A percentile compares a stretch with the other conserved stretches of the same genome.
These are phyloP conservation scores for Leuciscus idus DNA, from an alignment of 2,113 vertebrate genomes.

Conservation along the genomic window DNA sequence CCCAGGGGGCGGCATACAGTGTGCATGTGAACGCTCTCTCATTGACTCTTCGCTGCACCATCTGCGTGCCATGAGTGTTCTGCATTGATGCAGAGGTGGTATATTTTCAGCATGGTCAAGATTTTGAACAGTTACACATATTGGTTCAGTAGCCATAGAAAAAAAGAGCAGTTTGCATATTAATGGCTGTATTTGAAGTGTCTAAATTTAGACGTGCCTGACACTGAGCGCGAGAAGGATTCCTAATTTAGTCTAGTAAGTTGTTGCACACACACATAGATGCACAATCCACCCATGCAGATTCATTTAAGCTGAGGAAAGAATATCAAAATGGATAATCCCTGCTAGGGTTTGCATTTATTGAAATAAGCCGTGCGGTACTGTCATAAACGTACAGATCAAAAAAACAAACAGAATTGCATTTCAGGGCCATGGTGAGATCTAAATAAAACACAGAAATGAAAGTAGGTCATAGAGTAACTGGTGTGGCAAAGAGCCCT, in stretches of 20 bases:
- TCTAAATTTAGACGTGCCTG: constrained; percentile 33
- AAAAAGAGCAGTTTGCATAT: constrained; percentile 27
- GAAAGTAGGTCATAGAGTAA: constrained; percentile 77
- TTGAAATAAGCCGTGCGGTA: constrained; percentile 54
- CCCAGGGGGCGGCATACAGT: neutral
- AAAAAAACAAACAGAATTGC: constrained; percentile 66
- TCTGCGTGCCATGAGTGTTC: neutral
- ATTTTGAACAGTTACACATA: neutral
- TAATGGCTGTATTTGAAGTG: constrained; percentile 2
- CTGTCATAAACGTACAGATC: constrained; percentile 71
- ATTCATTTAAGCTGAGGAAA: neutral
- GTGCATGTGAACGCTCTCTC: neutral
- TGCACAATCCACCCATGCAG: constrained; percentile 22
- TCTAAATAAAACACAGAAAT: constrained; percentile 74
- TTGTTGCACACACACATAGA: neutral
- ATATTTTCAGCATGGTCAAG: constrained; percentile 2
- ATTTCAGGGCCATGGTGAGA: constrained; percentile 69
- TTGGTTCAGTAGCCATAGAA: neutral
- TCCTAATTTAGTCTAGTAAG: constrained; percentile 10
- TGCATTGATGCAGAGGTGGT: neutral
- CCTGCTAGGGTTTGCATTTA: constrained; percentile 41
- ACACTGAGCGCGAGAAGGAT: constrained; percentile 11
- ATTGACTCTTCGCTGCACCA: neutral
- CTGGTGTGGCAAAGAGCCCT: constrained; percentile 75
- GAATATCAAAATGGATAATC: constrained; percentile 41